phyloP scores from a whole-genome alignment of 2,113 vertebrate species.

The Ceyx cyanopectus region DNA sequence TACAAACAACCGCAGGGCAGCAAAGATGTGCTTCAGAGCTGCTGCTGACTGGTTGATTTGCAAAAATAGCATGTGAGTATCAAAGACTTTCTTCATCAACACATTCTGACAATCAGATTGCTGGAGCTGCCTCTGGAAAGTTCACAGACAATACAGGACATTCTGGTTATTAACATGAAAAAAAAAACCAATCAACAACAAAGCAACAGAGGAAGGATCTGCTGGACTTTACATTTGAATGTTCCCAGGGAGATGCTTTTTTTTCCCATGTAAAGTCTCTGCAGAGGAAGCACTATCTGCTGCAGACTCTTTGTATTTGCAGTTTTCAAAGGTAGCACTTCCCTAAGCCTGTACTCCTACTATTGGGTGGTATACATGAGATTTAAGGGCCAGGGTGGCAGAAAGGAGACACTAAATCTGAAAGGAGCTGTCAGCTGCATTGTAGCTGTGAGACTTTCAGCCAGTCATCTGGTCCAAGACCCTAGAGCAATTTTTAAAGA shows the following conservation, averaged over 20 bases:
- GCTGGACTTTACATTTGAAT: rapidly evolving
- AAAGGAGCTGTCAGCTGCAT: background rate
- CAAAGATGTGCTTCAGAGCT: constrained; percentile 91
- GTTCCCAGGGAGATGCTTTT: background rate
- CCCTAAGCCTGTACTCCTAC: background rate
- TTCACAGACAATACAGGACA: constrained; percentile 10
- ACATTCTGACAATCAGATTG: constrained; percentile 93
- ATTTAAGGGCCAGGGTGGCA: background rate
- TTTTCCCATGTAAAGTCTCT: background rate
- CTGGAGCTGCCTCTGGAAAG: constrained; percentile 88
- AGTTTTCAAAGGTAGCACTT: background rate
- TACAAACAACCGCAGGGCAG: constrained; percentile 91
- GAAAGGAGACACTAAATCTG: background rate
- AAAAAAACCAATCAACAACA: background rate
- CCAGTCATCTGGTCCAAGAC: background rate
- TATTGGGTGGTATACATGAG: background rate
- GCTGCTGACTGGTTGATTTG: constrained; percentile 96
- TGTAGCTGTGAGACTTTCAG: background rate
- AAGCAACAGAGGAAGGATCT: background rate
- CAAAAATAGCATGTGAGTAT: constrained; percentile 95
- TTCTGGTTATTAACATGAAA: background rate
- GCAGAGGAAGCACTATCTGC: background rate
- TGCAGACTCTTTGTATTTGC: background rate
- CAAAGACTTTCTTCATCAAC: constrained; percentile 96
- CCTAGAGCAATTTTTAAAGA: background rate